Percentiles rank a stretch among this genome's conserved stretches.
Evolutionary conservation across 2,113 vertebrate genomes (phyloP).

Genomic region (Dicrurus megarhynchus): DNA sequence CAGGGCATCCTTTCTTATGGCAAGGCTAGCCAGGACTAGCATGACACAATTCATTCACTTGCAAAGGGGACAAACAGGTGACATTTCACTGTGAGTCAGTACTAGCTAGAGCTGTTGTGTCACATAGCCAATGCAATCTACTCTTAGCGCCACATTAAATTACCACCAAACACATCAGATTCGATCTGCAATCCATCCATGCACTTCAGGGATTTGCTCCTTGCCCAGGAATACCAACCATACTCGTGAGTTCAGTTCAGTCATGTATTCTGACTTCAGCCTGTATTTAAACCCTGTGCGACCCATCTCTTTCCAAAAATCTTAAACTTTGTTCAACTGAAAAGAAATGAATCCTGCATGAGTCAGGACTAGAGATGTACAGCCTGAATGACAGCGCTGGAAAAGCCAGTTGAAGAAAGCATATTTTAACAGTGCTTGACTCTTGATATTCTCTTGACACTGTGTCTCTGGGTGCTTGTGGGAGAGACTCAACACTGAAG

Average conservation of each 20-base stretch:
- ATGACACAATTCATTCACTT: not conserved
- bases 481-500: not conserved
- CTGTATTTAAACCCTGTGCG: not conserved
- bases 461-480: not conserved
- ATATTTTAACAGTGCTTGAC: not conserved
- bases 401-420: not conserved
- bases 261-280: not conserved
- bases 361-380: not conserved
- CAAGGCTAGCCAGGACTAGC: slow-evolving; percentile 8
- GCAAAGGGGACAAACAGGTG: not conserved
- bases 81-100: slow-evolving; percentile 2
- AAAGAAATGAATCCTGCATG: not conserved
- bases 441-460: not conserved
- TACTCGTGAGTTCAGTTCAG: not conserved
- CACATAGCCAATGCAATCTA: not conserved
- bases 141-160: not conserved
- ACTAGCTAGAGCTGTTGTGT: not conserved
- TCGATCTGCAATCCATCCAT: not conserved
- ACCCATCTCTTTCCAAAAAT: not conserved
- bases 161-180: not conserved
- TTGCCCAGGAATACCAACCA: not conserved
- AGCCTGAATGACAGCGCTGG: not conserved
- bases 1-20: not conserved
- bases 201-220: not conserved
- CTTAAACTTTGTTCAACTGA: not conserved